Evolutionary conservation across 2,797 vertebrate genomes (phyloP).

Genomic region (Sarcoramphus papa): DNA sequence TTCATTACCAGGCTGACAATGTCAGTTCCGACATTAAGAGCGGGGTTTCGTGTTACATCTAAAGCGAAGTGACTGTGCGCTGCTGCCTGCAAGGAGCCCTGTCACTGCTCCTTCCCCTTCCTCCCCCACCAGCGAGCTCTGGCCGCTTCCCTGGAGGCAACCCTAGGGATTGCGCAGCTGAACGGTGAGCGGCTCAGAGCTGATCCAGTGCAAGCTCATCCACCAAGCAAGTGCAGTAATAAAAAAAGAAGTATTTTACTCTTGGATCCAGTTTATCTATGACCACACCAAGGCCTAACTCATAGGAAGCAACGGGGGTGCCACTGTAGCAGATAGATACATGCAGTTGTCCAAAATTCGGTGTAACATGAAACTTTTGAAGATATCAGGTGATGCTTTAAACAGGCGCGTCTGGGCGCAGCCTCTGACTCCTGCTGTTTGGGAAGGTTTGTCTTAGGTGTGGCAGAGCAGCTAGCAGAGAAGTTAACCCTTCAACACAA

Average conservation of each 20-base stretch:
- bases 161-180: background rate
- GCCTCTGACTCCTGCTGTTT: background rate
- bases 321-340: background rate
- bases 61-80: background rate
- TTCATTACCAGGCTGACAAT: background rate
- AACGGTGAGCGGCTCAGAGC: background rate
- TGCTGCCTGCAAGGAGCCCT: background rate
- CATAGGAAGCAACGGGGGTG: background rate
- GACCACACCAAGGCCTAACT: background rate
- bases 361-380: background rate
- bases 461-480: background rate
- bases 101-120: background rate
- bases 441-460: background rate
- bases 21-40: background rate
- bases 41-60: background rate
- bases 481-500: background rate
- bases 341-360: background rate
- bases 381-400: background rate
- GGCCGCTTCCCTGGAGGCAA: background rate
- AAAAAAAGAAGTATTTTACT: background rate
- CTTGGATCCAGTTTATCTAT: background rate
- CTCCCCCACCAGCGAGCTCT: background rate
- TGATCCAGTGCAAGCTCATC: background rate
- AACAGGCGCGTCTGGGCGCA: background rate
- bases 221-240: background rate